Evolutionary conservation across 2,888 invertebrate genomes (phyloP), one percentile per base, ranked within the genome.

Genomic region (Pegoplata infirma): DNA sequence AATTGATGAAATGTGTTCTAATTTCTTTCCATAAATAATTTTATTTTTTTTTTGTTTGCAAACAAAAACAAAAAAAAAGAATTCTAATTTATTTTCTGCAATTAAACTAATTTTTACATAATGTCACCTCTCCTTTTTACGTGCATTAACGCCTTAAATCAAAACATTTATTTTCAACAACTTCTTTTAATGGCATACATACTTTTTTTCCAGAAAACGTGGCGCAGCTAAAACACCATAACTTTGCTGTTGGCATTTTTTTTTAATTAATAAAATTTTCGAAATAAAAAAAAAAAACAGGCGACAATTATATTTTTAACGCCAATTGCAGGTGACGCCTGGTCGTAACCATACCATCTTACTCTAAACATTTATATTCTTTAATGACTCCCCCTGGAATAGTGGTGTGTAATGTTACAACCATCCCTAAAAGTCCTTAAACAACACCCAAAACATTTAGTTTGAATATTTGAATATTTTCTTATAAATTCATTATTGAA

Each of bases 221-320:
- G 49, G 40, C 53, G 47, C 66, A n/a, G n/a, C n/a, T n/a, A 67
- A 55, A 75, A 66, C 36, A 66, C 36, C 73, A 74, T 69, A 78
- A 76, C 76, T 68, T 75, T 79, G 75, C 59, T 78, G 46, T 78
- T 64, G 63, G 61, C 51, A 69, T 74, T 78, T 69, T 76, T n/a
- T n/a, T 80, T 81, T 82, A 80, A 82, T 82, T 82, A 82, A 82
- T 80, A 74, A 79, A 80, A 74, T 76, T 79, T 75, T 72, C 64
- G 58, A 53, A 59, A 56, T 23, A 59, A 32, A 47, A 49, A 32
- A 47, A 25, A 69, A 49, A 66, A 73, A 63, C 25, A 76, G 75
- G 74, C 77, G 78, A 80, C 81, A 82, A 81, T 83, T 81, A 81
- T 69, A 79, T 80, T 82, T 81, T 82, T 81, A 81, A 83, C 80